Conservation (phyloP, 2,797 vertebrate species). For the Muraenolepis orangiensis region DNA sequence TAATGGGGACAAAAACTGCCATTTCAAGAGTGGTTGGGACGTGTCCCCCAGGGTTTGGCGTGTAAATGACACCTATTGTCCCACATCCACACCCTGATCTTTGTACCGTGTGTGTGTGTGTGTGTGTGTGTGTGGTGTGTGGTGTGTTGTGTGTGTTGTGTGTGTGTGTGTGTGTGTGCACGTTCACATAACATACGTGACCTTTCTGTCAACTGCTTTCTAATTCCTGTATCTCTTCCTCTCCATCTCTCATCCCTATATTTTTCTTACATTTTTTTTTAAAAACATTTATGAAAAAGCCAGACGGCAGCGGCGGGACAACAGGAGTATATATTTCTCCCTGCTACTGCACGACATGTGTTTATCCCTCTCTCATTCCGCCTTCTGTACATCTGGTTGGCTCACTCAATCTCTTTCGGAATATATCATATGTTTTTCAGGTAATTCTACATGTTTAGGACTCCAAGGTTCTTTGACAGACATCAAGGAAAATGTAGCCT, state of each 20-base stretch:
- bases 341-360: too few species aligned
- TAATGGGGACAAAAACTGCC: too few species aligned
- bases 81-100: too few species aligned
- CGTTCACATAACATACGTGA: conserved; percentile 18
- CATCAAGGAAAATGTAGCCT: neutral
- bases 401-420: neutral
- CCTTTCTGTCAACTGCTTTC: conserved; percentile 40
- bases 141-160: too few species aligned
- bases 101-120: neutral
- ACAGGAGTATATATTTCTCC: neutral
- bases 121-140: neutral
- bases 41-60: too few species aligned
- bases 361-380: neutral
- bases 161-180: neutral
- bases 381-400: neutral
- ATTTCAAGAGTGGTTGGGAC: too few species aligned
- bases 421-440: neutral
- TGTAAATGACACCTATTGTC: too few species aligned
- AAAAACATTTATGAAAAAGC: too few species aligned
- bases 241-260: neutral
- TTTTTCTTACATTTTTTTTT: neutral
- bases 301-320: neutral
- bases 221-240: conserved; percentile 21
- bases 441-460: neutral
- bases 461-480: neutral